Evolutionary conservation across 1,140 invertebrate genomes (phyloP), one percentile per base, ranked within the genome.

Genomic region (Hylaeus volcanicus): DNA sequence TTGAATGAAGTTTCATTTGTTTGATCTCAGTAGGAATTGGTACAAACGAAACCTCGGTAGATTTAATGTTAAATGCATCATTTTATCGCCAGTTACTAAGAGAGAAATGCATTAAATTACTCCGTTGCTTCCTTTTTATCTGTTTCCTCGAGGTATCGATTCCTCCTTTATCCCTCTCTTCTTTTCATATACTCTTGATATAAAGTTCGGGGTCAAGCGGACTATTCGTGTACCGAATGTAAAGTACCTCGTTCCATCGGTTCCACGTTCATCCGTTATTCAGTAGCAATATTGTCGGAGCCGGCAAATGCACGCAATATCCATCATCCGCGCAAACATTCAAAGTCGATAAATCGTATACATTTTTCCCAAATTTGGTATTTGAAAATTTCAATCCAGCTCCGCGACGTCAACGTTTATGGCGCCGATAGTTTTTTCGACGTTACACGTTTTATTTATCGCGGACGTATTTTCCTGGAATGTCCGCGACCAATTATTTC

Each of bases 261-360:
- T 63, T 43, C 12, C 11, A 58, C 53, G 53, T 15, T 70, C 51
- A 70, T 43, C 72, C 26, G 8, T 74, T 64, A 64, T 74, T 64
- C 39, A 15, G 45, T 1, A 12, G 37, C 15, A 43, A 64, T 55
- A 64, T 64, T n/a, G 2, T n/a, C 56, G 26, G 26, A 1, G 26
- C 15, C 9, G 4, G 45, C 41, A 15, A 14, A 41, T 26, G 70
- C 72, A 8, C 43, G 5, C 45, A 26, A 65, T 74, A 65, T 74
- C 39, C 5, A 65, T 65, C 61, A 53, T 8, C 37, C 45, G 45
- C 4, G 14, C 37, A 74, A 74, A 74, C 15, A 53, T 74, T 74
- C n/a, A 15, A n/a, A 64, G 37, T 14, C 60, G 48, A 74, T 65
- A 65, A 65, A 65, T 65, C 73, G 48, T 2, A n/a, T n/a, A 65